A percentile compares a stretch with the other conserved stretches of the same genome.
phyloP scores from a whole-genome alignment of 2,797 vertebrate genomes.

The Hyperoplus immaculatus region DNA sequence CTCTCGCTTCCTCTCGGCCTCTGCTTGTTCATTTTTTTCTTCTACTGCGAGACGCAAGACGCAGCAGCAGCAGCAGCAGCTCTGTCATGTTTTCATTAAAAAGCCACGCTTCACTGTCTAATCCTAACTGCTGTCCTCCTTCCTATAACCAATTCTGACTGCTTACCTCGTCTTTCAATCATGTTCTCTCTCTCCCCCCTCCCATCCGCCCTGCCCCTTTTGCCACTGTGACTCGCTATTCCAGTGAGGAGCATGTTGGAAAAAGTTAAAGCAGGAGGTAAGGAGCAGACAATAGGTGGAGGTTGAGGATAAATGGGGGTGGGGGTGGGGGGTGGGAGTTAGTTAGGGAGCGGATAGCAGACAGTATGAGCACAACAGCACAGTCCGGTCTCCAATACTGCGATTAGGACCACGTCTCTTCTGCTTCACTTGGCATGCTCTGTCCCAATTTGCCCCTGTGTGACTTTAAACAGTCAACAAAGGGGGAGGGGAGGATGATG shows the following conservation, averaged over 20 bases:
- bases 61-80: slow-evolving; percentile 61
- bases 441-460: slow-evolving; percentile 83
- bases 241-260: slow-evolving; percentile 17
- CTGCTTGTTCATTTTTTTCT: slow-evolving; percentile 55
- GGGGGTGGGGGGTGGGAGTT: slow-evolving; percentile 19
- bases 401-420: slow-evolving; percentile 77
- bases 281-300: slow-evolving; percentile 48
- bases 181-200: slow-evolving; percentile 49
- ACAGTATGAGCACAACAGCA: slow-evolving; percentile 50
- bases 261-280: slow-evolving; percentile 62
- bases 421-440: slow-evolving; percentile 82
- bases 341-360: slow-evolving; percentile 20
- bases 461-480: slow-evolving; percentile 84
- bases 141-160: slow-evolving; percentile 78
- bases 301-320: slow-evolving; percentile 17
- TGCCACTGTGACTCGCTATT: slow-evolving; percentile 15
- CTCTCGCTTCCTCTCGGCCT: slow-evolving; percentile 31
- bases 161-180: slow-evolving; percentile 81
- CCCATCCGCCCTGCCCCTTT: slow-evolving; percentile 37
- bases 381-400: slow-evolving; percentile 64
- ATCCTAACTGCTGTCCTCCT: slow-evolving; percentile 78
- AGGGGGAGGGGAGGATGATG: slow-evolving; percentile 71
- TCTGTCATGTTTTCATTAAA: slow-evolving; percentile 88
- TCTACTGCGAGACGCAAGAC: slow-evolving; percentile 43
- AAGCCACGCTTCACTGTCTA: slow-evolving; percentile 87